A percentile compares a stretch with the other conserved stretches of the same genome.
Evolutionary conservation across 2,888 invertebrate genomes (phyloP).

Genomic region (Drosophila robusta): DNA sequence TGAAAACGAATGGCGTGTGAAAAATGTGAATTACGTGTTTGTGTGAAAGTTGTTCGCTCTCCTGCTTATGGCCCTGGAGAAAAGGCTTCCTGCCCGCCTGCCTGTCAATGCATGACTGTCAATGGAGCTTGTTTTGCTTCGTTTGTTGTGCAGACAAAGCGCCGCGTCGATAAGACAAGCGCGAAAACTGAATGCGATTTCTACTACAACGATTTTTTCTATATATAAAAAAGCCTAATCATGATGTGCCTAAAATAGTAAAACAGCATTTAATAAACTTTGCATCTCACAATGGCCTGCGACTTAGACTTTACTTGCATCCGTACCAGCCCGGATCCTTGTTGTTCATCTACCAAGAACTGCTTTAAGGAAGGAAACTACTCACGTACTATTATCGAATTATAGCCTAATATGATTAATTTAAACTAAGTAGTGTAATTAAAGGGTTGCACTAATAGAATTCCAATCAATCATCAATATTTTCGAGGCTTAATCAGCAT

Average conservation of each 20-base stretch:
- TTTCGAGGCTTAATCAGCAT: too few species aligned
- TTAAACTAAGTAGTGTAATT: too few species aligned
- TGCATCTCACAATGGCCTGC: too few species aligned
- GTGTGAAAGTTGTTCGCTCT: conserved; percentile 31
- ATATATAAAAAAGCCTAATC: background rate
- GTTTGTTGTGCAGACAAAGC: conserved; percentile 25
- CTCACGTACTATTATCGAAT: too few species aligned
- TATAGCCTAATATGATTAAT: too few species aligned
- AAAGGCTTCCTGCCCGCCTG: conserved; percentile 21
- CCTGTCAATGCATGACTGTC: conserved; percentile 45
- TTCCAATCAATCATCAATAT: too few species aligned
- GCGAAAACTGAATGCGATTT: conserved; percentile 26
- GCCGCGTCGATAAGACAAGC: conserved; percentile 36
- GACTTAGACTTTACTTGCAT: too few species aligned
- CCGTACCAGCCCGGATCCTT: too few species aligned
- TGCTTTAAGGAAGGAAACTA: background rate
- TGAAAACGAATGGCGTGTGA: conserved; percentile 81
- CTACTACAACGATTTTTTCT: conserved; percentile 12
- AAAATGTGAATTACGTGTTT: conserved; percentile 67
- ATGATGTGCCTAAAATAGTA: background rate
- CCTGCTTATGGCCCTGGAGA: background rate
- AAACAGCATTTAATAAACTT: too few species aligned
- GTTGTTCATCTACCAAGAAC: too few species aligned
- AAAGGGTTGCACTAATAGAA: too few species aligned
- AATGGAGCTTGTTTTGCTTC: conserved; percentile 25